Percentiles rank a stretch among this genome's conserved stretches.
phyloP scores from a whole-genome alignment of 2,797 vertebrate species.

The Acanthis flammea region DNA sequence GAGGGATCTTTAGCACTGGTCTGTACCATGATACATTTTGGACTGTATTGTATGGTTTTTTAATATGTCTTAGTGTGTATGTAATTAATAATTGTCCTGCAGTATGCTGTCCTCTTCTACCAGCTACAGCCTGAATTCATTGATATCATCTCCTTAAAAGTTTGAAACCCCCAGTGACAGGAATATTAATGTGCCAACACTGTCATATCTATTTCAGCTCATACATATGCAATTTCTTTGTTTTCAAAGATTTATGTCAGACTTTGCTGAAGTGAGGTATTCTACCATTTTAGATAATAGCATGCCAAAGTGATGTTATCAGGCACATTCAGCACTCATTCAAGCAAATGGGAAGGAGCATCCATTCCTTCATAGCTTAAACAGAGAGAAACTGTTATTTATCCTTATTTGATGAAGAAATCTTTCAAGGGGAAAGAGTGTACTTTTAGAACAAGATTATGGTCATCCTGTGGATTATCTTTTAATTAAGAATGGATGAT shows the following conservation, averaged over 20 bases:
- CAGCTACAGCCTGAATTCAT: slow-evolving; percentile 93
- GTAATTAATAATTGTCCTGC: slow-evolving; percentile 85
- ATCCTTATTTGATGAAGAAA: slow-evolving; percentile 78
- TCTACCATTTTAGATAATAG: slow-evolving; percentile 99
- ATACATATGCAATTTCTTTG: slow-evolving; percentile 91
- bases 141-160: slow-evolving; percentile 98
- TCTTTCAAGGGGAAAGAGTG: slow-evolving; percentile 80
- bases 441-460: slow-evolving; percentile 95
- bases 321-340: slow-evolving; percentile 82
- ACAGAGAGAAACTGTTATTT: slow-evolving; percentile 76
- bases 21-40: not conserved
- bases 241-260: slow-evolving; percentile 99
- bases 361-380: slow-evolving; percentile 64
- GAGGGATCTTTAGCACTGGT: slow-evolving; percentile 20
- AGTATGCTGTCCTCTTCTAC: slow-evolving; percentile 88
- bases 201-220: slow-evolving; percentile 99
- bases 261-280: slow-evolving; percentile 98
- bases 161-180: slow-evolving; percentile 99
- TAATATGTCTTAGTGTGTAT: slow-evolving; percentile 81
- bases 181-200: slow-evolving; percentile 99
- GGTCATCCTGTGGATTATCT: slow-evolving; percentile 97
- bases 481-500: slow-evolving; percentile 99
- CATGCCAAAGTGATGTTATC: slow-evolving; percentile 99
- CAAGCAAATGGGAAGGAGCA: slow-evolving; percentile 68
- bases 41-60: not conserved